Conservation (phyloP, 2,797 vertebrate species). For the Silurus lanzhouensis region DNA sequence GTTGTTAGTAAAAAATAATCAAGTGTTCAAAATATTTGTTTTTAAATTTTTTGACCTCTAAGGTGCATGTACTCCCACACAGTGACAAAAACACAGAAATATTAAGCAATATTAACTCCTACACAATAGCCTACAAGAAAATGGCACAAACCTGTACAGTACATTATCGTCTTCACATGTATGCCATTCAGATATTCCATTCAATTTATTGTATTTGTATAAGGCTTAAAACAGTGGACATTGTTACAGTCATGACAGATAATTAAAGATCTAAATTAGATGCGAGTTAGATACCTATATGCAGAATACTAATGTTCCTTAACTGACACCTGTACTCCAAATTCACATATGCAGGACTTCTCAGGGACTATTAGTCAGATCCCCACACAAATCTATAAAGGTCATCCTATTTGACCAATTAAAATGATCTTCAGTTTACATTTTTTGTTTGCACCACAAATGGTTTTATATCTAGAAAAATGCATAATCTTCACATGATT, state of each 20-base stretch:
- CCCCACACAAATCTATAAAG: background rate
- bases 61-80: background rate
- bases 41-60: background rate
- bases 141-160: slow-evolving; percentile 1
- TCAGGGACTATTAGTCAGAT: background rate
- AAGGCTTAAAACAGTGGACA: too few relatives aligned
- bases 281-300: background rate
- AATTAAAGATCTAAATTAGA: too few relatives aligned
- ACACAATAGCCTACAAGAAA: background rate
- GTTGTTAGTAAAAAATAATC: background rate
- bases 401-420: background rate
- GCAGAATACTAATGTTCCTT: background rate
- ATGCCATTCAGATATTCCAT: background rate
- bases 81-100: background rate
- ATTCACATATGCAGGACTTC: too few relatives aligned
- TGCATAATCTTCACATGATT: background rate
- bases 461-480: background rate
- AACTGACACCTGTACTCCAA: background rate
- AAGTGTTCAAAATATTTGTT: background rate
- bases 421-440: background rate
- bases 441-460: background rate
- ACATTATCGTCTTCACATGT: background rate
- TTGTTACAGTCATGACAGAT: too few relatives aligned
- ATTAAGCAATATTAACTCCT: slow-evolving; percentile 11
- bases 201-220: too few relatives aligned